These are phyloP conservation scores for Gallinago media DNA, from an alignment of 2,113 vertebrate genomes.

Conservation along the genomic window DNA sequence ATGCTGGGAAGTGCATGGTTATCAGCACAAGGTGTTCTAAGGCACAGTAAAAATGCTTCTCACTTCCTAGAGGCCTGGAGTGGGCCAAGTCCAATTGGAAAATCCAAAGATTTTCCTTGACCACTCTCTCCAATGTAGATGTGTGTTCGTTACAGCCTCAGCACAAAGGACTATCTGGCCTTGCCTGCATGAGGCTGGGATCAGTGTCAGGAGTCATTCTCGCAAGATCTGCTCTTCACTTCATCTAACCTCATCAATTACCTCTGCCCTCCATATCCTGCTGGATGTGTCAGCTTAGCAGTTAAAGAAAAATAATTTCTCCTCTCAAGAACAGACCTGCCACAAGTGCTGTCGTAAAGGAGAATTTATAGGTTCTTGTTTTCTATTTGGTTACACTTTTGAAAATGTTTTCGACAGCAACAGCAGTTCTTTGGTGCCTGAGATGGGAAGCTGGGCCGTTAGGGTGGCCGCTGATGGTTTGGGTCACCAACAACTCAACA, in stretches of 20 bases:
- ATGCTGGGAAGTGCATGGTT: background rate
- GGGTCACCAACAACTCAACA: background rate
- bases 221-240: background rate
- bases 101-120: background rate
- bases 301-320: background rate
- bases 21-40: background rate
- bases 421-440: background rate
- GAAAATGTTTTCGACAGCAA: background rate
- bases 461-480: background rate
- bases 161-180: background rate
- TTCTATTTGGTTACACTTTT: background rate
- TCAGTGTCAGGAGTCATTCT: background rate
- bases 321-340: background rate
- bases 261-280: background rate
- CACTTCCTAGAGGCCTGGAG: background rate
- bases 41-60: accelerated
- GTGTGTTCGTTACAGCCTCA: background rate
- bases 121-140: background rate
- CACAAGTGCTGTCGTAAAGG: background rate
- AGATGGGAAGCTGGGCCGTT: background rate
- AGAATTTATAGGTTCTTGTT: background rate
- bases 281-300: background rate
- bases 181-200: background rate
- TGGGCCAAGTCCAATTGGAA: background rate
- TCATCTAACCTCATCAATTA: background rate